Evolutionary conservation across 2,113 vertebrate species (phyloP).

Genomic region (Puffinus mauretanicus): DNA sequence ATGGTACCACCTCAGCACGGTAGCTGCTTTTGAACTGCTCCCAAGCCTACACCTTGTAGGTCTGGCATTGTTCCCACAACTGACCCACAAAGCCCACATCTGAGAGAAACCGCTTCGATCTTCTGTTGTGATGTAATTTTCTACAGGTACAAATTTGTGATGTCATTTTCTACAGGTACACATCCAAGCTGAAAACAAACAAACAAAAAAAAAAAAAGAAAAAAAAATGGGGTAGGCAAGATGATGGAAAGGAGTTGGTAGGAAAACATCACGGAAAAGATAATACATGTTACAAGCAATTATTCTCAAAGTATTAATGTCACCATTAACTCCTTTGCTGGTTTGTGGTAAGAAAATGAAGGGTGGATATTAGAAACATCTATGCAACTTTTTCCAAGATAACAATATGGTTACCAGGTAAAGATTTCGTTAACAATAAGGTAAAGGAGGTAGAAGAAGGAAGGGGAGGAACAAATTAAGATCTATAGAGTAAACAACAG

Average conservation of each 20-base stretch:
- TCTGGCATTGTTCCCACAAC: background rate
- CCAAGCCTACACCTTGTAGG: too few species aligned
- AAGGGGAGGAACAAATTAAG: background rate
- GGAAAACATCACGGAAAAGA: background rate
- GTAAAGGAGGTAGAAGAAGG: background rate
- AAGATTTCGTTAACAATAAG: background rate
- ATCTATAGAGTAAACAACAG: background rate
- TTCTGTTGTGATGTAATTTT: background rate
- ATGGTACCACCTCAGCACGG: background rate
- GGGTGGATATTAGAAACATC: background rate
- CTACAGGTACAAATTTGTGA: background rate
- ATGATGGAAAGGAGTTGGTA: background rate
- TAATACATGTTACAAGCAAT: background rate
- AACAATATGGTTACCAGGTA: background rate
- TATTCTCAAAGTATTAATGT: background rate
- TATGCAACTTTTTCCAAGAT: too few species aligned
- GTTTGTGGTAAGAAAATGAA: background rate
- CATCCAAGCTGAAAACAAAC: background rate
- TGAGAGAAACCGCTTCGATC: fast-evolving
- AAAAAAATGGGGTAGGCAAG: background rate
- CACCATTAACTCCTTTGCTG: background rate
- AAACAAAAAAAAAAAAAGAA: background rate
- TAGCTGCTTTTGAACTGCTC: background rate
- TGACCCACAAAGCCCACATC: background rate
- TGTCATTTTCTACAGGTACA: background rate